Conservation (phyloP, 2,113 vertebrate species). For the Monopterus albus region DNA sequence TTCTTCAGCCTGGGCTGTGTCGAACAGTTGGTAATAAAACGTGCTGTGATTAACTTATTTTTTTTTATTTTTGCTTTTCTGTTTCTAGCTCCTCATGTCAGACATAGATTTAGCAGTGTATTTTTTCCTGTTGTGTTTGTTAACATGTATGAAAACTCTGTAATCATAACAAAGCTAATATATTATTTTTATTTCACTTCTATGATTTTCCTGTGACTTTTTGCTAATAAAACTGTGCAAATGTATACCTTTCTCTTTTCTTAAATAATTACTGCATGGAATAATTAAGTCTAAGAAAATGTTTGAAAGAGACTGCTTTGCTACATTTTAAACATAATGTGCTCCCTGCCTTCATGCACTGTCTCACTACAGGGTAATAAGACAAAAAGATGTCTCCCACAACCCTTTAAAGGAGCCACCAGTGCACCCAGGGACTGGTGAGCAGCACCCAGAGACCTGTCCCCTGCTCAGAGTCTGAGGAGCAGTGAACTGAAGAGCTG, state of each 20-base stretch:
- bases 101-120: too few species aligned
- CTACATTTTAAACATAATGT: constrained; percentile 28
- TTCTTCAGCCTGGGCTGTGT: constrained; percentile 47
- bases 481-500: constrained; percentile 52
- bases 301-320: constrained; percentile 1
- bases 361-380: constrained; percentile 41
- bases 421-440: constrained; percentile 28
- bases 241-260: neutral
- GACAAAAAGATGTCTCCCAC: constrained; percentile 29
- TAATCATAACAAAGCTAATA: neutral
- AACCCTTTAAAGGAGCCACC: constrained; percentile 64
- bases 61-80: constrained; percentile 14
- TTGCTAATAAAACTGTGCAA: neutral
- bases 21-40: constrained; percentile 51
- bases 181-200: neutral
- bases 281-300: constrained; percentile 3
- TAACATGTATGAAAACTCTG: neutral
- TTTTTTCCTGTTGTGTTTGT: neutral
- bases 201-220: neutral
- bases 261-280: neutral
- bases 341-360: constrained; percentile 1
- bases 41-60: constrained; percentile 36
- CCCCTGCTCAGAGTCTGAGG: constrained; percentile 53
- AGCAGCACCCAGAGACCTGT: constrained; percentile 55
- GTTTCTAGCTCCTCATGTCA: neutral